Evolutionary conservation across 2,888 invertebrate genomes (phyloP), one percentile per base, ranked within the genome.

Genomic region (Philonicus albiceps): DNA sequence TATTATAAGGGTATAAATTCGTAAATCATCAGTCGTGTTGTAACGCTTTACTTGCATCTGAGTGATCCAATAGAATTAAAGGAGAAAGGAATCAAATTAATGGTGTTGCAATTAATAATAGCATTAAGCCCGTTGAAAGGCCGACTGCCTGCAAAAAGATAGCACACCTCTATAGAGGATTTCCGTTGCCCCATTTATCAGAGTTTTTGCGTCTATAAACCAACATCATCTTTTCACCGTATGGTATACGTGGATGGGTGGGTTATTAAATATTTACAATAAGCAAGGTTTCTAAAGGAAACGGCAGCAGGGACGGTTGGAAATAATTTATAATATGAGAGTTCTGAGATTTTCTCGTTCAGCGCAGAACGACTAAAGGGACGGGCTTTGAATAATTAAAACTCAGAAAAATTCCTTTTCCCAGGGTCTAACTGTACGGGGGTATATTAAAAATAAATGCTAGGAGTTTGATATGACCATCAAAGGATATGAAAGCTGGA

Each of bases 231-330:
- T 86, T 88, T 88, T 86, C 81, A 87, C 86, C 87, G 85, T 88
- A 88, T 87, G 88, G 88, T 80, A 84, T 86, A 86, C 87, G 78
- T 84, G 88, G 86, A 87, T 87, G 88, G 88, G 86, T 85, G 85
- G 87, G 73, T 75, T 86, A 88, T 88, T 88, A 88, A 88, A 87
- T 87, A 88, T 88, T 88, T 88, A 88, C 86, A 88, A 86, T 88
- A 85, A 88, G 85, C 86, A 87, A 86, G 86, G 87, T 86, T 86
- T 85, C 72, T 74, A 87, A 85, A 85, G 86, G 83, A 86, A n/a
- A 49, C 2, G 37, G 64, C 72, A 76, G 55, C 40, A 22, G 27
- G 55, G 74, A 40, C 49, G 19, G 72, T n/a, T 49, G 31, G 76
- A 86, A 84, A 87, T 53, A 84, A 86, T 83, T 73, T 49, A 87